Percentiles rank a stretch among this genome's conserved stretches.
phyloP scores from a whole-genome alignment of 2,888 invertebrate species.

The Sipha maydis region DNA sequence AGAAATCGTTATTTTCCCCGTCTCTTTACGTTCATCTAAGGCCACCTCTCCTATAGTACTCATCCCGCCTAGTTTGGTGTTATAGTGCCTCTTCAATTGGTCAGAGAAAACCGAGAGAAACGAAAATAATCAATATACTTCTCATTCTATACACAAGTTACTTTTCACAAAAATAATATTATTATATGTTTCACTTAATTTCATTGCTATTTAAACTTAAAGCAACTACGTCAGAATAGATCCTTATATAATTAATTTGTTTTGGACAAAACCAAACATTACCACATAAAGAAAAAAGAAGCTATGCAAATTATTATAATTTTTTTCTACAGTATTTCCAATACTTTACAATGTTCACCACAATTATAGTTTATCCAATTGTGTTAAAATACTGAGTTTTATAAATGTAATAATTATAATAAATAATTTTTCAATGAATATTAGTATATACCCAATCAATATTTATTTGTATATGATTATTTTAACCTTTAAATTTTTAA shows the following conservation, averaged over 20 bases:
- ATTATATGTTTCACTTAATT: slow-evolving; percentile 37
- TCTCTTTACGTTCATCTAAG: slow-evolving; percentile 29
- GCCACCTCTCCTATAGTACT: background rate
- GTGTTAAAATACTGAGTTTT: too few relatives aligned
- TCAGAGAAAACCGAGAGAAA: slow-evolving; percentile 44
- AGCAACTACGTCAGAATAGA: background rate
- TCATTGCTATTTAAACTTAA: background rate
- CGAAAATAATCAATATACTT: slow-evolving; percentile 54
- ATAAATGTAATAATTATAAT: too few relatives aligned
- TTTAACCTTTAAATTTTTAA: too few relatives aligned
- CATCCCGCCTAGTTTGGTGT: background rate
- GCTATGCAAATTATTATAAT: too few relatives aligned
- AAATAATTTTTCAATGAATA: too few relatives aligned
- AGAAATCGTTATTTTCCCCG: slow-evolving; percentile 47
- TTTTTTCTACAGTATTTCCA: too few relatives aligned
- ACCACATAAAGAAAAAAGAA: too few relatives aligned
- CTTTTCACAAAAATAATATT: slow-evolving; percentile 14
- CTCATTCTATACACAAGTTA: slow-evolving; percentile 1
- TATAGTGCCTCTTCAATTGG: background rate
- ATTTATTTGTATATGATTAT: too few relatives aligned
- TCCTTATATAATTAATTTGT: background rate
- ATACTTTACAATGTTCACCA: too few relatives aligned
- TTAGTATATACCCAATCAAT: too few relatives aligned
- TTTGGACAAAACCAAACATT: background rate
- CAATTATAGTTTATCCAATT: too few relatives aligned